Evolutionary conservation across 2,797 vertebrate species (phyloP), one percentile per base, ranked within the genome.

Genomic region (Anableps anableps): DNA sequence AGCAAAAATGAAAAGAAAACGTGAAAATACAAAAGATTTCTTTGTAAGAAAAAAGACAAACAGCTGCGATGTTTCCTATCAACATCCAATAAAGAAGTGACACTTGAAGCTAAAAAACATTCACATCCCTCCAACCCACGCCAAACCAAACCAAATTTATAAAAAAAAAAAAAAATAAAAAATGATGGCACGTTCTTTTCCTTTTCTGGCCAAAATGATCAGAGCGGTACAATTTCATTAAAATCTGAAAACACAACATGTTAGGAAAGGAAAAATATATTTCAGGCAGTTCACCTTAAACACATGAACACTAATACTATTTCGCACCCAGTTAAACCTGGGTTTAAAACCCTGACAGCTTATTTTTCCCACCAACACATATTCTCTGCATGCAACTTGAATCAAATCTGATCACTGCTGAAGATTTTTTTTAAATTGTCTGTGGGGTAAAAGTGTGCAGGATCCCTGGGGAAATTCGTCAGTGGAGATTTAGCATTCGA

Each of bases 171-270:
- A 78, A 11, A 26, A 68, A 36, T 0, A 70, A n/a, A n/a, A n/a
- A n/a, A n/a, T n/a, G 36, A 88, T 31, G 9, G 11, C 72, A 53
- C 74, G 76, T 85, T 88, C 53, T 72, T 89, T 92, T 87, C 85
- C 85, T 88, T 93, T 88, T 43, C 48, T 72, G 72, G 83, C 80
- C 83, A 31, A 29, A 84, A 71, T 71, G 75, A 75, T 80, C 43
- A 45, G 84, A 80, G 79, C 45, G 3, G 36, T 78, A 75, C 58
- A 82, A 51, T 38, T 50, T 84, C 80, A 87, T 75, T 48, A 81
- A 62, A 47, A 45, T 82, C 10, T 34, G 41, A 84, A 79, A 71
- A 84, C 14, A 68, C 45, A 68, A 21, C 53, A 84, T 79, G 75
- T 78, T 77, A 11, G 53, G 77, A 77, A 79, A 47, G 5, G 1